Percentiles rank a stretch among this genome's conserved stretches.
Conservation (phyloP, 2,888 invertebrate genomes). For the Tryphoninae sp. region DNA sequence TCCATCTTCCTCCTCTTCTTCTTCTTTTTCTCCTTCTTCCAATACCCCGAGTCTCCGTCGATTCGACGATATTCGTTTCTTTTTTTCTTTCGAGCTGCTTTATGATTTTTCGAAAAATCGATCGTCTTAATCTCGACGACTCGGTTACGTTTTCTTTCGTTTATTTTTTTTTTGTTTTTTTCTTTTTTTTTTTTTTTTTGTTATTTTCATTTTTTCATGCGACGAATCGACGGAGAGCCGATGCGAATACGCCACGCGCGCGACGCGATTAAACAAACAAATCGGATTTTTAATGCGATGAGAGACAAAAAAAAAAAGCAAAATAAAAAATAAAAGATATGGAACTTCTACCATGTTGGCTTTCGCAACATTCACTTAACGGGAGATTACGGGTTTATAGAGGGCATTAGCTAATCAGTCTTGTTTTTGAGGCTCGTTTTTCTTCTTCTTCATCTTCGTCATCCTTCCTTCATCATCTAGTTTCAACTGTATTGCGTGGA, state of each 20-base stretch:
- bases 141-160: too few relatives aligned
- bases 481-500: constrained; percentile 78
- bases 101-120: too few relatives aligned
- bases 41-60: not conserved
- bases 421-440: constrained; percentile 81
- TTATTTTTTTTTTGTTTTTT: not conserved
- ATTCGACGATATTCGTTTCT: not conserved
- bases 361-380: constrained; percentile 74
- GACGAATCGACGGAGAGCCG: constrained; percentile 62
- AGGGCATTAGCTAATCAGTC: constrained; percentile 81
- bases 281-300: constrained; percentile 59
- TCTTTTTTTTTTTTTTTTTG: constrained; percentile 2
- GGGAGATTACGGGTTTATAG: constrained; percentile 79
- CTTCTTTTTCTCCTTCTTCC: not conserved
- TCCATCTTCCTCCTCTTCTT: constrained; percentile 8
- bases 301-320: constrained; percentile 51
- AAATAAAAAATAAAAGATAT: constrained; percentile 65
- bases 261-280: constrained; percentile 64
- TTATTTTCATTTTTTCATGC: constrained; percentile 31
- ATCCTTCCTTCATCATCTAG: constrained; percentile 70
- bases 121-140: too few relatives aligned
- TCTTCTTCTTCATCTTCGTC: constrained; percentile 27
- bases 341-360: constrained; percentile 78
- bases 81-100: not conserved
- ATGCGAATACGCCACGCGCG: constrained; percentile 65